phyloP scores from a whole-genome alignment of 2,888 invertebrate species.

The Opisthograptis luteolata region DNA sequence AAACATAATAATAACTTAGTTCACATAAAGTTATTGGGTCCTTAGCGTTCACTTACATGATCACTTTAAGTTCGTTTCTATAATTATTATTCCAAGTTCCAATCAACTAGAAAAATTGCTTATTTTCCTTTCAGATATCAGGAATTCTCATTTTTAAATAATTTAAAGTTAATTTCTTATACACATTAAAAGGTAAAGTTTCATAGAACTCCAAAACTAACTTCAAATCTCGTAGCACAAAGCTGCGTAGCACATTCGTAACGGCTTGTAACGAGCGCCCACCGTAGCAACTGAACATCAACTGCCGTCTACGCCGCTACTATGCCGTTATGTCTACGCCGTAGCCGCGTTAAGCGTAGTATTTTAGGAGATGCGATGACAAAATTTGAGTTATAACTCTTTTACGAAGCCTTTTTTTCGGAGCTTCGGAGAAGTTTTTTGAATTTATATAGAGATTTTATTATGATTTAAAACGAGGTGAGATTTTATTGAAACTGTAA shows the following conservation, averaged over 20 bases:
- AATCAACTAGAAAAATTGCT: background rate
- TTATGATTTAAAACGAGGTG: too few relatives aligned
- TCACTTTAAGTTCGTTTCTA: background rate
- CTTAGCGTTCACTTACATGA: too few relatives aligned
- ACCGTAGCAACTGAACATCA: constrained; percentile 60
- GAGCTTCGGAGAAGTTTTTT: too few relatives aligned
- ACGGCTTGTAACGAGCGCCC: constrained; percentile 55
- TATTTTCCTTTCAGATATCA: background rate
- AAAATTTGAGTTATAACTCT: constrained; percentile 11
- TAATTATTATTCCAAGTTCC: background rate
- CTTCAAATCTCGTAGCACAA: constrained; percentile 33
- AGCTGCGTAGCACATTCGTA: constrained; percentile 44
- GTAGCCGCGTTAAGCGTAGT: constrained; percentile 14
- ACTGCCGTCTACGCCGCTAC: constrained; percentile 70
- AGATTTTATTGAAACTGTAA: too few relatives aligned
- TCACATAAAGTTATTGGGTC: too few relatives aligned
- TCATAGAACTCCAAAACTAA: constrained; percentile 13
- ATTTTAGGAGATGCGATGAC: constrained; percentile 1
- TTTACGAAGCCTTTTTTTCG: too few relatives aligned
- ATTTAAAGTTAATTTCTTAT: too few relatives aligned
- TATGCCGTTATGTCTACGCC: constrained; percentile 45
- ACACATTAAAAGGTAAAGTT: too few relatives aligned
- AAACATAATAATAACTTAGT: background rate
- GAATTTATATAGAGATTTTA: too few relatives aligned
- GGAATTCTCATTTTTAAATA: background rate